Evolutionary conservation across 1,140 invertebrate genomes (phyloP).

Genomic region (Drosophila murphyi): DNA sequence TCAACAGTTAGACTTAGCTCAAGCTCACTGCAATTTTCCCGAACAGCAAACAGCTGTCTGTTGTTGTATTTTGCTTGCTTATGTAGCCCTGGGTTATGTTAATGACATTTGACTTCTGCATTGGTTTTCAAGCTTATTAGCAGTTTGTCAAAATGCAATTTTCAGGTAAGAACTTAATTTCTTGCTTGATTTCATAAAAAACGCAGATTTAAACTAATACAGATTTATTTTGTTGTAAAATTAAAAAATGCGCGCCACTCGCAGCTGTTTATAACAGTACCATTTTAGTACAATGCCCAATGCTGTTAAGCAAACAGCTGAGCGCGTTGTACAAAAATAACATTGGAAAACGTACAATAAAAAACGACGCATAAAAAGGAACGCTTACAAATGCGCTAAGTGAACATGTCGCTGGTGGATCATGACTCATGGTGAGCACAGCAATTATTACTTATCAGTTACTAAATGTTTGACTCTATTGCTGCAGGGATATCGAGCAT

Average conservation of each 20-base stretch:
- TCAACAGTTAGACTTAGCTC: neutral
- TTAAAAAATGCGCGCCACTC: neutral
- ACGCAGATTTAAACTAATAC: neutral
- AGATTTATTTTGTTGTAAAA: neutral
- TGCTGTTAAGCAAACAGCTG: conserved; percentile 34
- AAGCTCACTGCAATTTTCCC: neutral
- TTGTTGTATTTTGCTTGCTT: neutral
- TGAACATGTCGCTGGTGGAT: conserved; percentile 77
- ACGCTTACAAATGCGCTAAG: conserved; percentile 38
- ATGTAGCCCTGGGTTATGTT: conserved; percentile 4
- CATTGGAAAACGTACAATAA: conserved; percentile 5
- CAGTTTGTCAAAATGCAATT: no score
- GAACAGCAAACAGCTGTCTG: neutral
- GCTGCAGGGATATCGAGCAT: conserved; percentile 87
- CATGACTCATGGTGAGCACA: conserved; percentile 76
- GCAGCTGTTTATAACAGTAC: no score
- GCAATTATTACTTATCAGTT: neutral
- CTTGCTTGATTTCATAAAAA: no score
- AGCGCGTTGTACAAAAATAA: neutral
- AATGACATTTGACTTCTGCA: neutral
- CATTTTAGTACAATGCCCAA: neutral
- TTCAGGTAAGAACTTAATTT: no score
- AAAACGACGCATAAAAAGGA: conserved; percentile 19
- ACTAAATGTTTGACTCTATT: neutral
- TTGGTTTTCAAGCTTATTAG: no score